Evolutionary conservation across 2,888 invertebrate species (phyloP).

Genomic region (Merodon equestris): DNA sequence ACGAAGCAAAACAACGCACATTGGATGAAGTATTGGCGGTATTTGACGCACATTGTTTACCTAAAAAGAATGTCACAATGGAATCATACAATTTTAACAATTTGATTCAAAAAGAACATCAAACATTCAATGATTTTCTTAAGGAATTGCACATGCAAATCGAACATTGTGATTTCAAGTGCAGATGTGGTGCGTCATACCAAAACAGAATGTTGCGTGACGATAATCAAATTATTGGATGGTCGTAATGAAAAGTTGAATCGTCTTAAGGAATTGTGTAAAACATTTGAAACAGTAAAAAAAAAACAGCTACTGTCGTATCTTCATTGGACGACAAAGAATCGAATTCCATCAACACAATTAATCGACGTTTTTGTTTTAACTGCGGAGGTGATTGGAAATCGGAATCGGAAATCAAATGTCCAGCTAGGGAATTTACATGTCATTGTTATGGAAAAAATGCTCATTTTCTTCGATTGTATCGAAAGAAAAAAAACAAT

Average conservation of each 20-base stretch:
- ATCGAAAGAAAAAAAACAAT: too few relatives aligned
- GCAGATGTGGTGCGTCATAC: constrained; percentile 41
- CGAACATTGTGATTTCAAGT: constrained; percentile 55
- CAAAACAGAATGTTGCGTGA: constrained; percentile 6
- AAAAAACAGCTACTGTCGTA: neutral
- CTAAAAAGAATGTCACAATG: constrained; percentile 29
- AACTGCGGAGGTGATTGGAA: constrained; percentile 24
- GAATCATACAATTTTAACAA: constrained; percentile 58
- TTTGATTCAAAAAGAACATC: constrained; percentile 54
- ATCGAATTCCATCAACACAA: neutral
- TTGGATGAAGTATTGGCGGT: constrained; percentile 21
- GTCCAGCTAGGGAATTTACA: constrained; percentile 1
- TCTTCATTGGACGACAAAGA: too few relatives aligned
- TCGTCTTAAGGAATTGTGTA: constrained; percentile 48
- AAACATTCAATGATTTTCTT: constrained; percentile 59
- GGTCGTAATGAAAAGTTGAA: constrained; percentile 27
- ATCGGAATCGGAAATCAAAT: neutral
- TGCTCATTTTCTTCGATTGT: constrained; percentile 1
- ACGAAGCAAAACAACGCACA: constrained; percentile 15
- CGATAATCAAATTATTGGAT: neutral
- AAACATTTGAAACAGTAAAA: constrained; percentile 12
- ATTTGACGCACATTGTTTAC: constrained; percentile 48
- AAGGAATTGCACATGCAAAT: constrained; percentile 54
- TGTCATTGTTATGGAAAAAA: constrained; percentile 13
- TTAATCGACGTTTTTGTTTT: constrained; percentile 19